Evolutionary conservation across 2,113 vertebrate species (phyloP), one percentile per base, ranked within the genome.

Genomic region (Tamias sibiricus): DNA sequence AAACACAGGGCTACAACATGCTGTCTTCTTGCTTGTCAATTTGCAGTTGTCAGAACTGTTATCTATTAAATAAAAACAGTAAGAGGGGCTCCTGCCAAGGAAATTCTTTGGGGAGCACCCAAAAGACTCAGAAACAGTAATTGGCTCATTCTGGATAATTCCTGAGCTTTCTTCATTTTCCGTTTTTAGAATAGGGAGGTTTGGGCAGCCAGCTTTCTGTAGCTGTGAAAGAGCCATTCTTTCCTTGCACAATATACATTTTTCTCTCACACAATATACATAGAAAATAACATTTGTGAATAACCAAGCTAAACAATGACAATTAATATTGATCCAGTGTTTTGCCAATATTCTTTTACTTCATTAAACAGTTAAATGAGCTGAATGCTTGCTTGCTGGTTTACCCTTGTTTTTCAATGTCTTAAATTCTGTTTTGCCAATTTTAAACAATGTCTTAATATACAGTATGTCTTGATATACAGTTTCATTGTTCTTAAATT

Each of bases 41-140:
- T 76, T 95, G 64, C 44, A 87, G 22, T 92, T 71, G 16, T 93
- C 71, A 93, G 66, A 95, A 85, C 2, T 66, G 57, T 91, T 90
- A 84, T 74, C 40, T 97, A 47, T 72, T 97, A 87, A 87, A 42
- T 90, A 85, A 93, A 95, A 96, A 87, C 42, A 84, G 2, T n/a
- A 72, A 88, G 68, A 74, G 88, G 71, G 13, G 0, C 2, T 62
- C 10, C 30, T 91, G 69, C 40, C 47, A 91, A 57, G 32, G 57
- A 96, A 88, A 85, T 44, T 74, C 62, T 74, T 85, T 85, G 40
- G 30, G 72, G 64, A 81, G 2, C 3, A 71, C 49, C 74, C 57
- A 74, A n/a, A 89, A 71, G n/a, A 86, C 76, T 89, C 28, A 62
- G 44, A 32, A 91, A 69, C 2, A 74, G 8, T n/a, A 84, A 92